phyloP scores from a whole-genome alignment of 2,797 vertebrate species.

The Phoxinus dragarum region DNA sequence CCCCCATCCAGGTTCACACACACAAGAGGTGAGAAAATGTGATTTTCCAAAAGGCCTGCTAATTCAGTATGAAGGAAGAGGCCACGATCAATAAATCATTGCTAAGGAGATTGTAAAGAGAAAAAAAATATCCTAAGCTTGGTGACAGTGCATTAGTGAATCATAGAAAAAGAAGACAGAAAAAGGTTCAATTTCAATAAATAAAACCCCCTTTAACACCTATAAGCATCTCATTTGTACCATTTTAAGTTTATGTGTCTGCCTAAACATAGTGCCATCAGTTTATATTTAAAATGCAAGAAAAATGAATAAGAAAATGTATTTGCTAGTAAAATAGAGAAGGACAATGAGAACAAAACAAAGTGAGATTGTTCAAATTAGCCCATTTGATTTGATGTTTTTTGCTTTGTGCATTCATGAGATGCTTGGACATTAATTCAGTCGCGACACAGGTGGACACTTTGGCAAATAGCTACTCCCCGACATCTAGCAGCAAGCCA shows the following conservation, averaged over 20 bases:
- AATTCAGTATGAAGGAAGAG: constrained; percentile 97
- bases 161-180: constrained; percentile 72
- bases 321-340: neutral
- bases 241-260: neutral
- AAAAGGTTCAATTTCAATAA: constrained; percentile 76
- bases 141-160: constrained; percentile 94
- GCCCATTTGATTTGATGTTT: neutral
- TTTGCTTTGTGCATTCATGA: neutral
- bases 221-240: constrained; percentile 66
- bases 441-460: constrained; percentile 33
- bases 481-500: constrained; percentile 44
- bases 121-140: constrained; percentile 86
- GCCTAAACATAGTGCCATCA: neutral
- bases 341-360: neutral
- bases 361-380: neutral
- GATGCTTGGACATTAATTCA: constrained; percentile 33
- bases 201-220: constrained; percentile 86
- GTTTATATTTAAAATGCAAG: neutral
- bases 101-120: constrained; percentile 99
- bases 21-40: constrained; percentile 98
- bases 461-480: constrained; percentile 35
- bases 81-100: constrained; percentile 98
- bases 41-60: constrained; percentile 99
- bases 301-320: no score
- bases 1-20: constrained; percentile 74